Conservation (phyloP, 2,888 invertebrate species). For the Epinotia nisella region DNA sequence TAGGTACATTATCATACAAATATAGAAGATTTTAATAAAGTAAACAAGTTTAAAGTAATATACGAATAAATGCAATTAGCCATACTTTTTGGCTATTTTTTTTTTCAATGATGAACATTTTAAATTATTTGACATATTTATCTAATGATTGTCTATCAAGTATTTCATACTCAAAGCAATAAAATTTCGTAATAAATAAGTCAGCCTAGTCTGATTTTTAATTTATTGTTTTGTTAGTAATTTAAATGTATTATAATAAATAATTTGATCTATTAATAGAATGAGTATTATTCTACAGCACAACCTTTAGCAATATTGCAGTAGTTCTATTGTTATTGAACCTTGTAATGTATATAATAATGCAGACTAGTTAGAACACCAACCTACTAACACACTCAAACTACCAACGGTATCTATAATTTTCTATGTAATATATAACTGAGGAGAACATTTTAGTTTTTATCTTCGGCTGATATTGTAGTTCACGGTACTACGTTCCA, state of each 20-base stretch:
- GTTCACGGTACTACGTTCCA: slow-evolving; percentile 87
- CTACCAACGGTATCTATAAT: neutral
- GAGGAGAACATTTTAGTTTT: neutral
- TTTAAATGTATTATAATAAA: slow-evolving; percentile 73
- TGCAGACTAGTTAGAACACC: too few relatives aligned
- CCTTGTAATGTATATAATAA: neutral
- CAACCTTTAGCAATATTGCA: slow-evolving; percentile 13
- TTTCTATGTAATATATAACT: neutral
- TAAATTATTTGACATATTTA: neutral
- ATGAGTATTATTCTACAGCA: slow-evolving; percentile 58
- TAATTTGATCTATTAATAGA: slow-evolving; percentile 68
- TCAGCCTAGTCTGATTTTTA: slow-evolving; percentile 46
- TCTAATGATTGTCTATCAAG: slow-evolving; percentile 2
- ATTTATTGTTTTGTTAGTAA: slow-evolving; percentile 58
- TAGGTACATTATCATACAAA: slow-evolving; percentile 14
- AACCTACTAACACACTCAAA: neutral
- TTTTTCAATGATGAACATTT: neutral
- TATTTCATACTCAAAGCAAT: slow-evolving; percentile 27
- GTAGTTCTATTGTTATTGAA: neutral
- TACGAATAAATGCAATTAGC: slow-evolving; percentile 25
- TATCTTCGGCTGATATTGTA: neutral
- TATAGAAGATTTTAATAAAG: slow-evolving; percentile 17
- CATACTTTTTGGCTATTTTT: neutral
- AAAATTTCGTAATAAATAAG: slow-evolving; percentile 32
- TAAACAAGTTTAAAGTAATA: slow-evolving; percentile 3